These are phyloP conservation scores for Ptychochromis oligacanthus DNA, from an alignment of 2,113 vertebrate species.

Conservation along the genomic window DNA sequence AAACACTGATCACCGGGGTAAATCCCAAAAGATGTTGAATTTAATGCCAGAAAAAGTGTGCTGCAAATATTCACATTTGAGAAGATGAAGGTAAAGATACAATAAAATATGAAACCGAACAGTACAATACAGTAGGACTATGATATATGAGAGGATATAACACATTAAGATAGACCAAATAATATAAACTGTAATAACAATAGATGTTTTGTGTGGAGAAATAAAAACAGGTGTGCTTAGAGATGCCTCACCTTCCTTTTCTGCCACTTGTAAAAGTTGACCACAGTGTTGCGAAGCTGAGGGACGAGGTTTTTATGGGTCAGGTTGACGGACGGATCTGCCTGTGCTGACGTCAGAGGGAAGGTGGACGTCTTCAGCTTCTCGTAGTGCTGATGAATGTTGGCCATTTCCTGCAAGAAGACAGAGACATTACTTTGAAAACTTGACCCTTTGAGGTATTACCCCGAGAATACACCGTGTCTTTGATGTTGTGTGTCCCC, in stretches of 20 bases:
- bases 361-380: slow-evolving; percentile 85
- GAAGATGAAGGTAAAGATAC: no score
- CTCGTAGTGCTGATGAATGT: slow-evolving; percentile 89
- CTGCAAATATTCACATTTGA: no score
- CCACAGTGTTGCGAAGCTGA: slow-evolving; percentile 78
- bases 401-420: slow-evolving; percentile 86
- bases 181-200: background rate
- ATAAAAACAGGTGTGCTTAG: background rate
- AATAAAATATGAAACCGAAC: no score
- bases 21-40: no score
- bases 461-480: no score
- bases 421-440: background rate
- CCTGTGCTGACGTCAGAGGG: slow-evolving; percentile 64
- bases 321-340: slow-evolving; percentile 79
- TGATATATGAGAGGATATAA: background rate
- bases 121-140: no score
- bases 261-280: slow-evolving; percentile 88
- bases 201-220: background rate
- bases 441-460: background rate
- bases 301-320: slow-evolving; percentile 84
- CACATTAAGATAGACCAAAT: background rate
- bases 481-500: background rate
- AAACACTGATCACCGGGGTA: no score
- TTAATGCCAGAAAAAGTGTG: no score
- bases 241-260: slow-evolving; percentile 72